Evolutionary conservation across 2,113 vertebrate species (phyloP).

Genomic region (Gnathochromis pfefferi): DNA sequence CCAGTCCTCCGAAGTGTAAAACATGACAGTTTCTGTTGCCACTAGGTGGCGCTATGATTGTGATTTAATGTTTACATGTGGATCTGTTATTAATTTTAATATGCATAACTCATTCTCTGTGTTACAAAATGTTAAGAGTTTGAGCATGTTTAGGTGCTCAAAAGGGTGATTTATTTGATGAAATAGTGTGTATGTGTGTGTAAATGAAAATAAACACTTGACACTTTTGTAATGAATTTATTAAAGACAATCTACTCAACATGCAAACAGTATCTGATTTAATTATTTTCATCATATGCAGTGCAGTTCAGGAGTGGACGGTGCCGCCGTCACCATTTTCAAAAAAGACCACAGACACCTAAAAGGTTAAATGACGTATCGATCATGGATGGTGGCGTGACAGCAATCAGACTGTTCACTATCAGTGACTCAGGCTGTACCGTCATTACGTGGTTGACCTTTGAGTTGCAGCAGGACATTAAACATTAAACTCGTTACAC

Average conservation of each 20-base stretch:
- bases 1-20: neutral
- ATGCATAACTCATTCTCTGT: neutral
- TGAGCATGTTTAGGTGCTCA: neutral
- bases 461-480: neutral
- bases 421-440: neutral
- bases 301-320: constrained; percentile 7
- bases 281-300: neutral
- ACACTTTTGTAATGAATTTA: neutral
- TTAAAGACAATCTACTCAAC: neutral
- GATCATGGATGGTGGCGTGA: neutral
- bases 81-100: neutral
- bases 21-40: neutral
- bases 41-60: neutral
- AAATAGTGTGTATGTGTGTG: neutral
- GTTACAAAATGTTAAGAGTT: neutral
- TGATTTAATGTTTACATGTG: neutral
- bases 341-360: neutral
- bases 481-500: neutral
- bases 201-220: neutral
- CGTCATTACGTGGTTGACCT: constrained; percentile 1
- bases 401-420: neutral
- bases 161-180: neutral
- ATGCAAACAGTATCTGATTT: neutral
- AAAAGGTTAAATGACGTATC: neutral
- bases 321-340: neutral